Percentiles rank a stretch among this genome's conserved stretches.
phyloP scores from a whole-genome alignment of 1,140 invertebrate species.

The Chionoecetes opilio region DNA sequence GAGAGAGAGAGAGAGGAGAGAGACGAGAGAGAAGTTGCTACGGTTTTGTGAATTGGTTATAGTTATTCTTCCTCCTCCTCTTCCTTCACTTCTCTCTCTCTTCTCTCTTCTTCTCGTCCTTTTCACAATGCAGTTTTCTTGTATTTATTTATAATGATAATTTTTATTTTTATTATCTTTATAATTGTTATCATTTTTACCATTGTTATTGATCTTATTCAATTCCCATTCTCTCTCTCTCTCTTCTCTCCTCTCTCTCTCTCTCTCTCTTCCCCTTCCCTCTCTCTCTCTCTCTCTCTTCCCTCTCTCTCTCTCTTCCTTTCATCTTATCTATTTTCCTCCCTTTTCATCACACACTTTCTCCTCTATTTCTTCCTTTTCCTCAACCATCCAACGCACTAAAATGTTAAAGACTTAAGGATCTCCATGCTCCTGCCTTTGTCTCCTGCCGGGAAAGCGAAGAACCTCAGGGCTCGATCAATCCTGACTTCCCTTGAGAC shows the following conservation, averaged over 20 bases:
- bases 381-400: neutral
- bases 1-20: too few species aligned
- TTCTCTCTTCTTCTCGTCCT: neutral
- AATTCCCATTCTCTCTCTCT: neutral
- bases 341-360: neutral
- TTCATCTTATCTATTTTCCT: neutral
- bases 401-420: slow-evolving; percentile 20
- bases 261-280: neutral
- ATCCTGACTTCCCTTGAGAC: neutral
- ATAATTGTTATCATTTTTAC: neutral
- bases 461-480: neutral
- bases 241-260: neutral
- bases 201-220: neutral
- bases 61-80: neutral
- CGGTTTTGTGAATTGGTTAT: too few species aligned
- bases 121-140: neutral
- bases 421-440: neutral
- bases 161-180: too few species aligned
- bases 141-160: too few species aligned
- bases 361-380: neutral
- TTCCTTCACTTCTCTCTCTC: neutral
- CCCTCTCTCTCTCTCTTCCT: neutral
- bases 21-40: too few species aligned
- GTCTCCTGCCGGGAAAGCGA: neutral
- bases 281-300: neutral